Evolutionary conservation across 30 jellyfish, hydroid and myxozoan species (phyloP), one percentile per base, ranked within the genome.

Genomic region (Catostylus mosaicus): DNA sequence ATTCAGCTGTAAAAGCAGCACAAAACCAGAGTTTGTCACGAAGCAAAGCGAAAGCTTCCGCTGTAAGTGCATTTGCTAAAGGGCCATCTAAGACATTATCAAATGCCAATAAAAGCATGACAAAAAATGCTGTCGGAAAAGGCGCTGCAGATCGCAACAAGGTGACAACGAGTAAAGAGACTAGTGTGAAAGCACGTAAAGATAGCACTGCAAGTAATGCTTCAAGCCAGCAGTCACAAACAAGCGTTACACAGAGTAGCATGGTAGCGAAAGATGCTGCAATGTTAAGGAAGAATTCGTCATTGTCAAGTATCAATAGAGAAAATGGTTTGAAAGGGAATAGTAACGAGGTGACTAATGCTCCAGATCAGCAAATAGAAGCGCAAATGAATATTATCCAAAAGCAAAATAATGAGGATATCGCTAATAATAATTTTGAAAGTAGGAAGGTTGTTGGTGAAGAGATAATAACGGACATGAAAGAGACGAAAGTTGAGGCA

Each of bases 61-160:
- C 71, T 8, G 71, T 23, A 4, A 59, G 23, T 59, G 71, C 71
- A 59, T 59, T 59, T 59, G 36, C 71, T 8, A 48, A 48, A 16
- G 71, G 36, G 4, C 38, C 71, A 59, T 5, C 71, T 3, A 59
- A 23, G 71, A 27, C 36, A 59, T 59, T 37, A 3, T 22, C 5
- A 23, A 6, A 1, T 22, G 9, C 38, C 8, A 16, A 37, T 23
- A 59, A 59, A 1, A 18, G 71, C 26, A 59, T 26, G 11, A 16
- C 71, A 23, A 59, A 59, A 9, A 59, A 35, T 59, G 38, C 38
- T 16, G 38, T 1, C n/a, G 23, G 3, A 6, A 59, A 27, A 1
- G 71, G 4, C 4, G 19, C 26, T 3, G 40, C 9, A 23, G 40
- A 59, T 4, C 9, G 16, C 5, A 59, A 27, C 38, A 59, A 59